These are phyloP conservation scores for Dorcus hopei DNA, from an alignment of 2,888 invertebrate species.

Conservation along the genomic window DNA sequence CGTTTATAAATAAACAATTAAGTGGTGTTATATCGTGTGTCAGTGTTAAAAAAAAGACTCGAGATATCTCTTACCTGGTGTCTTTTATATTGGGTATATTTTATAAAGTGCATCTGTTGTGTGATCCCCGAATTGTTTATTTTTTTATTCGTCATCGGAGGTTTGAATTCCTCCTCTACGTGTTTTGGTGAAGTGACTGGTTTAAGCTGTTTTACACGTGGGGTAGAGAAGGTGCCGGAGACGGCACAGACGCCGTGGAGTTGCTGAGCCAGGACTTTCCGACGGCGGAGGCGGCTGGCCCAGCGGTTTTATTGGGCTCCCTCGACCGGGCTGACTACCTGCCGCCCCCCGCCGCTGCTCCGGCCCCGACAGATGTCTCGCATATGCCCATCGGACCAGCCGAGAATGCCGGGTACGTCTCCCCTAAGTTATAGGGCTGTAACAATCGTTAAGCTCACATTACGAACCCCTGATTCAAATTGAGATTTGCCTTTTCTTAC, in stretches of 20 bases:
- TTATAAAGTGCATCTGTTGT: no score
- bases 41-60: background rate
- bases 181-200: conserved; percentile 3
- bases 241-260: conserved; percentile 39
- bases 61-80: background rate
- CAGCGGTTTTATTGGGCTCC: conserved; percentile 35
- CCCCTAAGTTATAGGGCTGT: no score
- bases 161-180: conserved; percentile 8
- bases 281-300: conserved; percentile 32
- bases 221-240: conserved; percentile 37
- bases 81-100: no score
- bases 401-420: conserved; percentile 43
- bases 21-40: background rate
- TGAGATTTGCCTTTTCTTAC: no score
- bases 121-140: no score
- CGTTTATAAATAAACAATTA: background rate
- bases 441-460: no score
- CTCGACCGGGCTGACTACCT: conserved; percentile 40
- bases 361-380: conserved; percentile 37
- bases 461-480: no score
- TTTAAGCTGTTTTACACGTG: conserved; percentile 44
- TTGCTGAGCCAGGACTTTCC: conserved; percentile 39
- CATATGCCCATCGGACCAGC: conserved; percentile 36
- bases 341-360: conserved; percentile 38
- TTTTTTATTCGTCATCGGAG: background rate